Base-by-base conservation (phyloP, 2,113 vertebrate genomes). In the Orthonyx spaldingii region DNA sequence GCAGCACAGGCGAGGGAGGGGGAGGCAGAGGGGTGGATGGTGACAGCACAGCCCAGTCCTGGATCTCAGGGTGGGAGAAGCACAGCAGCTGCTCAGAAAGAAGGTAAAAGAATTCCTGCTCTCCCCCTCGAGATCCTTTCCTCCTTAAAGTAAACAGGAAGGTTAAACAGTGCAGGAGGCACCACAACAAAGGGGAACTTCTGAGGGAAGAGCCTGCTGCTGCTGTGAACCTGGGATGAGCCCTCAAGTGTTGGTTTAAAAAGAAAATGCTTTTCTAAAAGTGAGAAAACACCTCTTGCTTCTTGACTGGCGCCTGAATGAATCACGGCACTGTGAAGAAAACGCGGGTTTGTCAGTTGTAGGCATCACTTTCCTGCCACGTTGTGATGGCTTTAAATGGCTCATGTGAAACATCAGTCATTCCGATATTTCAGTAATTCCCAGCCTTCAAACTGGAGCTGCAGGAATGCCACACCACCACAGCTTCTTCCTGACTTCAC, bases 31-130 rank as follows among this genome's bases (percentile, higher is more conserved):
- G 27, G 9, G 0, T 30, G 28, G 28, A 1, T 6, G 32, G 11
- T 4, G 28, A 39, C 57, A 32, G 0, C 7, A 26, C 4, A 53
- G 60, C n/a, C 21, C 13, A 46, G 47, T 57, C 17, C 47, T 32
- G 13, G 41, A 1, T 16, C 1, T 1, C 56, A 71, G 3, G 4
- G 1, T 4, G 41, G 42, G 27, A 77, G 5, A 47, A 3, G 37
- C 15, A 7, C 52, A 55, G 50, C 46, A 52, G 56, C 30, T 1
- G 41, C n/a, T 22, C 66, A 20, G 46, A 4, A 44, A 82, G 24
- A 53, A 20, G 16, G 9, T 1, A 13, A 47, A 44, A 27, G 18
- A 39, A 70, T 57, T 33, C 39, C 23, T 28, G 37, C 9, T 22
- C 23, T 6, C 2, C 7, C 8, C 15, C 11, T 10, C 5, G 70